Conservation (phyloP, 2,797 vertebrate genomes). For the Oryzias sinensis region DNA sequence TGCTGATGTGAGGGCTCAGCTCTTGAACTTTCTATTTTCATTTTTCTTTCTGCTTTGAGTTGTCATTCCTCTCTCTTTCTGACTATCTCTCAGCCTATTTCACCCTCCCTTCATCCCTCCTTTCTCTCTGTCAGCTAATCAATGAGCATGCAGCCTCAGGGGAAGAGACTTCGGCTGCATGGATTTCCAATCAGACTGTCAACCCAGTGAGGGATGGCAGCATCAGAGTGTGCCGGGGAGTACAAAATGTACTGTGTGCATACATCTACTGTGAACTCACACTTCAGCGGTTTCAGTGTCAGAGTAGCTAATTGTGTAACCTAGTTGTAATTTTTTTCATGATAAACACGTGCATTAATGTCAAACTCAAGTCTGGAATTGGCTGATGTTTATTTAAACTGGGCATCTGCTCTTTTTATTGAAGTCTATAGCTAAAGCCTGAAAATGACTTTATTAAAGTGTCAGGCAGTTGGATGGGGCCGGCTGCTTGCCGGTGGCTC, state of each 20-base stretch:
- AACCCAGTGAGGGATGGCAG: conserved; percentile 20
- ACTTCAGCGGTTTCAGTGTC: background rate
- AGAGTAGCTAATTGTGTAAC: conserved; percentile 4
- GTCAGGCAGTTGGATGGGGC: background rate
- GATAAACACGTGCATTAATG: conserved; percentile 5
- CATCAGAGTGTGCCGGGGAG: conserved; percentile 18
- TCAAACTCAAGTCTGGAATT: conserved; percentile 3
- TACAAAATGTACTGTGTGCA: conserved; percentile 21
- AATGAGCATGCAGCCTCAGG: conserved; percentile 44
- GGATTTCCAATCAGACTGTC: conserved; percentile 58
- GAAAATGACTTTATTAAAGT: background rate
- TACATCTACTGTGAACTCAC: background rate
- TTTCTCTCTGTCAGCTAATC: conserved; percentile 61
- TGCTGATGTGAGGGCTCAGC: too few relatives aligned
- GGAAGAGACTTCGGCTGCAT: conserved; percentile 46
- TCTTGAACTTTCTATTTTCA: conserved; percentile 7
- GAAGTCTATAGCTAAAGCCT: background rate
- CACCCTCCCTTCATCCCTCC: conserved; percentile 6
- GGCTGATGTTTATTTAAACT: conserved; percentile 1
- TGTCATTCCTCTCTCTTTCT: conserved; percentile 19
- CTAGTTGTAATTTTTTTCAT: background rate
- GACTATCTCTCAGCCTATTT: conserved; percentile 26
- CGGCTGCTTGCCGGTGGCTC: too few relatives aligned
- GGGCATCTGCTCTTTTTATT: background rate
- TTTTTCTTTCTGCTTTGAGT: conserved; percentile 22